Evolutionary conservation across 2,797 vertebrate genomes (phyloP).

Genomic region (Salarias fasciatus): DNA sequence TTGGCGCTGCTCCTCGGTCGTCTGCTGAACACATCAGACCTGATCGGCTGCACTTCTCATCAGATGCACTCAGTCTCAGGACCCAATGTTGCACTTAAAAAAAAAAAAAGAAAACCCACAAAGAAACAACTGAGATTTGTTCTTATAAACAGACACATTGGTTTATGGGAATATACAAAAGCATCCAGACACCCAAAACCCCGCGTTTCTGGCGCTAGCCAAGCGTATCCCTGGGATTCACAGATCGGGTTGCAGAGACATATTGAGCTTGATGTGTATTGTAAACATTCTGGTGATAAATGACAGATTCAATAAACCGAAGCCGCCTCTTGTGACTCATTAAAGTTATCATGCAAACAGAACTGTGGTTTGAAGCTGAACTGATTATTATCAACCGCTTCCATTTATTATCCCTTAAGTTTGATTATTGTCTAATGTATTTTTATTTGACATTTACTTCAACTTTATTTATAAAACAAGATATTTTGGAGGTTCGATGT

Average conservation of each 20-base stretch:
- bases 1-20: conserved; percentile 47
- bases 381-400: conserved; percentile 5
- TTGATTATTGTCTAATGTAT: conserved; percentile 1
- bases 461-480: conserved; percentile 19
- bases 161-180: conserved; percentile 30
- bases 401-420: conserved; percentile 1
- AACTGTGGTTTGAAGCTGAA: conserved; percentile 17
- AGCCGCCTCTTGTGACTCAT: conserved; percentile 23
- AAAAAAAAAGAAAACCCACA: no score
- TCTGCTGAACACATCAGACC: conserved; percentile 75
- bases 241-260: conserved; percentile 34
- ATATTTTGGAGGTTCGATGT: no score
- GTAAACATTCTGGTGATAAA: conserved; percentile 13
- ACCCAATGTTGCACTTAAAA: conserved; percentile 67
- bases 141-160: conserved; percentile 35
- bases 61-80: conserved; percentile 55
- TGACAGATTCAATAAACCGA: neutral
- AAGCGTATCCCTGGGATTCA: conserved; percentile 23
- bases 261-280: conserved; percentile 37
- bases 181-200: conserved; percentile 18
- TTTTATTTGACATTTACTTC: neutral
- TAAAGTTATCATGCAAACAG: conserved; percentile 19
- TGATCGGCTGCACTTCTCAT: conserved; percentile 78
- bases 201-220: conserved; percentile 17
- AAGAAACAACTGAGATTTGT: conserved; percentile 5